Conservation (phyloP, 2,888 invertebrate species). For the Syrphus vitripennis region DNA sequence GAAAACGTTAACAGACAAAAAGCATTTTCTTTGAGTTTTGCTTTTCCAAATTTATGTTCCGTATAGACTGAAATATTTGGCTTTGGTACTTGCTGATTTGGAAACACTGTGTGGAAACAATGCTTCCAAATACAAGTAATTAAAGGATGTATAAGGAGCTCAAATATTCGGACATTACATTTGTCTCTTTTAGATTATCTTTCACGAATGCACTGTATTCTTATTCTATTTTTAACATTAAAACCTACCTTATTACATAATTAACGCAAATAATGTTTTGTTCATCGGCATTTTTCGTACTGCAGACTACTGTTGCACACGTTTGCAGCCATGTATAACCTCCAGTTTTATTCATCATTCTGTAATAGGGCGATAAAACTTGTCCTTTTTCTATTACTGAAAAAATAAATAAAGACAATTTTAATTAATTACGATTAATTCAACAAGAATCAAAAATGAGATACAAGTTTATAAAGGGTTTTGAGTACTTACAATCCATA, state of each 20-base stretch:
- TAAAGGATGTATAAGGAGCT: no score
- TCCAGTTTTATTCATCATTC: constrained; percentile 97
- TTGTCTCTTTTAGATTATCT: no score
- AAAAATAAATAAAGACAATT: constrained; percentile 71
- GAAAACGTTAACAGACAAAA: neutral
- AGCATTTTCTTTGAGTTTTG: no score
- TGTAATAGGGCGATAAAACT: constrained; percentile 97
- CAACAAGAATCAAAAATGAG: neutral
- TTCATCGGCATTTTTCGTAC: constrained; percentile 97
- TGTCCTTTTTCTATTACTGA: constrained; percentile 98
- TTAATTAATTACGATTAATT: constrained; percentile 1
- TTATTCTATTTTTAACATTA: neutral
- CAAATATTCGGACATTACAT: no score
- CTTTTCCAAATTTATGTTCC: no score
- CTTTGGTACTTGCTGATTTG: neutral
- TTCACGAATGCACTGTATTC: neutral
- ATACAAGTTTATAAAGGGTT: constrained; percentile 48
- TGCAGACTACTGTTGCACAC: constrained; percentile 97
- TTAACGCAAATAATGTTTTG: constrained; percentile 98
- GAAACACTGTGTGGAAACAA: neutral
- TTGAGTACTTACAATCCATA: constrained; percentile 92
- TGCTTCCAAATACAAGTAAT: no score
- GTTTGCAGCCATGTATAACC: constrained; percentile 99
- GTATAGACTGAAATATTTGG: no score
- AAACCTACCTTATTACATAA: constrained; percentile 93